Evolutionary conservation across 2,888 invertebrate genomes (phyloP).

Genomic region (Folsomia manolachei): DNA sequence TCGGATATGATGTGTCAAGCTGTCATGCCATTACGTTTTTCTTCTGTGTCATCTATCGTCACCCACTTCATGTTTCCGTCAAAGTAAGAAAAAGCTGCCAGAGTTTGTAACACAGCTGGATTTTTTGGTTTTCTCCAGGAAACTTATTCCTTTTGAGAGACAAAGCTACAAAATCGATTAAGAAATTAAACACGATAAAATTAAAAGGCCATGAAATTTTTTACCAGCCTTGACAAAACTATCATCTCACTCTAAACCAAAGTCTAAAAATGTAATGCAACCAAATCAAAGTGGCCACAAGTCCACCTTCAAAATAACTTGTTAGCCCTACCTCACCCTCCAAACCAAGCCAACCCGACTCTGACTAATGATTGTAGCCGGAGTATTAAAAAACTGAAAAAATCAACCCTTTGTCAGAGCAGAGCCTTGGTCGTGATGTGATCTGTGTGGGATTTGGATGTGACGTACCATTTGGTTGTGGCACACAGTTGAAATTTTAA

Average conservation of each 20-base stretch:
- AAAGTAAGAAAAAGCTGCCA: background rate
- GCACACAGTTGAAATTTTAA: background rate
- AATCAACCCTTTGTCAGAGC: too few species aligned
- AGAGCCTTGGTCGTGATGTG: background rate
- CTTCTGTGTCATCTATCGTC: background rate
- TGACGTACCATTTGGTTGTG: background rate
- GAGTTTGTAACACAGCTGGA: background rate
- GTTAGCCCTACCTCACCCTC: background rate
- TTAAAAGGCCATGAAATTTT: background rate
- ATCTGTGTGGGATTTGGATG: too few species aligned
- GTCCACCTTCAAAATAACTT: constrained; percentile 8
- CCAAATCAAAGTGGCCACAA: too few species aligned
- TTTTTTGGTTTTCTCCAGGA: too few species aligned
- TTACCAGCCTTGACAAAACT: background rate
- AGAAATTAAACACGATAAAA: background rate
- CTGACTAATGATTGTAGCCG: background rate
- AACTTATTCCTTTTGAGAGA: background rate
- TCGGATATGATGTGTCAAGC: background rate
- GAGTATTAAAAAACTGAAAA: background rate
- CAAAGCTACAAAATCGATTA: background rate
- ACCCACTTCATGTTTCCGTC: background rate
- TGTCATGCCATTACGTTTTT: background rate
- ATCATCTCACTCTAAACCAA: too few species aligned
- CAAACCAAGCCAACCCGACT: too few species aligned
- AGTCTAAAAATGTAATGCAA: too few species aligned